A percentile compares a stretch with the other conserved stretches of the same genome.
phyloP scores from a whole-genome alignment of 2,113 vertebrate genomes.

The Ranitomeya variabilis region DNA sequence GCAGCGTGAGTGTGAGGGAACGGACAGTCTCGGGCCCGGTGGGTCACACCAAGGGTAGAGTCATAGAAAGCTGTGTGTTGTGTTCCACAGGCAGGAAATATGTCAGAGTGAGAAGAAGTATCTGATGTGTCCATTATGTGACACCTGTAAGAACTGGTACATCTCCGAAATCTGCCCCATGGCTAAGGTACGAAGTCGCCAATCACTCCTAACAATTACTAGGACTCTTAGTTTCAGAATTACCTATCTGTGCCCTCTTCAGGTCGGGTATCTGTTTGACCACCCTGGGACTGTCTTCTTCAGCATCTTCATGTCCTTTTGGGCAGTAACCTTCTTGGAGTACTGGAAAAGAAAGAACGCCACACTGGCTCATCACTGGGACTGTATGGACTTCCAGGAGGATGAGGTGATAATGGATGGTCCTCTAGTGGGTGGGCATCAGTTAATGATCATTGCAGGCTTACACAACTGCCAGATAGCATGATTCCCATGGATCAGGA shows the following conservation, averaged over 20 bases:
- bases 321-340: conserved; percentile 80
- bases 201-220: not conserved
- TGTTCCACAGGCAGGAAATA: conserved; percentile 73
- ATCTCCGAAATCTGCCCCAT: conserved; percentile 81
- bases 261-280: conserved; percentile 80
- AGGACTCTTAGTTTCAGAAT: not conserved
- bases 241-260: conserved; percentile 8
- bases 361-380: conserved; percentile 79
- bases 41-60: not conserved
- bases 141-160: conserved; percentile 76
- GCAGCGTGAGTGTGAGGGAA: conserved; percentile 71
- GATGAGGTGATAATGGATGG: conserved; percentile 69
- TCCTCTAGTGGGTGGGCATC: not conserved
- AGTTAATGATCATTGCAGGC: too few relatives aligned
- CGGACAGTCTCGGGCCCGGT: not conserved
- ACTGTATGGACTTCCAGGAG: conserved; percentile 81
- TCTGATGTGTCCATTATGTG: conserved; percentile 78
- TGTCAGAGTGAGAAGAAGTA: conserved; percentile 70
- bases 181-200: conserved; percentile 71
- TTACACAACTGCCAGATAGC: not conserved
- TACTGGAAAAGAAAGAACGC: conserved; percentile 80
- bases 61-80: not conserved
- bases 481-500: not conserved
- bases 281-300: conserved; percentile 79
- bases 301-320: conserved; percentile 83